These are phyloP conservation scores for Tachyglossus aculeatus DNA, from an alignment of 2,797 vertebrate genomes.

Conservation along the genomic window DNA sequence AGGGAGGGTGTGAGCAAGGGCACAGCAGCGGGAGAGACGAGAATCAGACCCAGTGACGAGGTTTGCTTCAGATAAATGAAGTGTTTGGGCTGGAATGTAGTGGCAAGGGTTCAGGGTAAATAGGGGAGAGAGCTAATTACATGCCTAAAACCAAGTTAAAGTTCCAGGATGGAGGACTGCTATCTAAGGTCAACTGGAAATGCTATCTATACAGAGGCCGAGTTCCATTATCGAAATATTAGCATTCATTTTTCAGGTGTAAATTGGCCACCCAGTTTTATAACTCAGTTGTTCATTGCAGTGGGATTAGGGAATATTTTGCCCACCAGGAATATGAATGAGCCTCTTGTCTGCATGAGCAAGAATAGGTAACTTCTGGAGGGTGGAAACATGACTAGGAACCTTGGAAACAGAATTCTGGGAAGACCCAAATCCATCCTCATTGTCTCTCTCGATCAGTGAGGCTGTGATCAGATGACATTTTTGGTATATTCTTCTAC, in stretches of 20 bases:
- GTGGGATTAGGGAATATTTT: not conserved
- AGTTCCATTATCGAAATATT: not conserved
- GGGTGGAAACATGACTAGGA: not conserved
- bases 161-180: not conserved
- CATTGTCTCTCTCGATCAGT: too few relatives aligned
- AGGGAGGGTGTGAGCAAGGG: too few relatives aligned
- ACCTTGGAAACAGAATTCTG: not conserved
- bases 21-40: too few relatives aligned
- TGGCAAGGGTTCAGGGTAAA: too few relatives aligned
- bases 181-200: not conserved
- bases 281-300: not conserved
- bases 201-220: not conserved
- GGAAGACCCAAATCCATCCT: not conserved
- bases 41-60: too few relatives aligned
- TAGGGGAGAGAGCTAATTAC: not conserved
- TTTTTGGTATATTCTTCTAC: too few relatives aligned
- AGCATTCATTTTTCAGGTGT: not conserved
- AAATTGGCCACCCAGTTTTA: conserved; percentile 1
- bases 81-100: too few relatives aligned
- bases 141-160: not conserved
- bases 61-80: too few relatives aligned
- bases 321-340: not conserved
- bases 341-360: not conserved
- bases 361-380: too few relatives aligned
- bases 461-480: too few relatives aligned